These are phyloP conservation scores for Andrena fulva DNA, from an alignment of 2,888 invertebrate species.

Conservation along the genomic window DNA sequence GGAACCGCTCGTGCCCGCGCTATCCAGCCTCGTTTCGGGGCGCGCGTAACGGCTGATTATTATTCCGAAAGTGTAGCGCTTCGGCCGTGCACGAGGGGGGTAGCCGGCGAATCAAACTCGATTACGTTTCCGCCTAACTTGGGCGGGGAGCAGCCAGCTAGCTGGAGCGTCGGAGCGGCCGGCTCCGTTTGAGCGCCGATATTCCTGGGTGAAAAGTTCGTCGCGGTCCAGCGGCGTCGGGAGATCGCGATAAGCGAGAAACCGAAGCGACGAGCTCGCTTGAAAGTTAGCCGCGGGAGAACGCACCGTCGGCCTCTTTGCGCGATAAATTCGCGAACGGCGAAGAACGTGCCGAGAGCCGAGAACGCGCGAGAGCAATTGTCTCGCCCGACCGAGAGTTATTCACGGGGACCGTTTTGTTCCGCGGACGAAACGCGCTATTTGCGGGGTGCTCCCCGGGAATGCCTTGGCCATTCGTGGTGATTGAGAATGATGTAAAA, in stretches of 20 bases:
- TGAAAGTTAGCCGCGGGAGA: conserved; percentile 34
- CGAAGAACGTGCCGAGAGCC: neutral
- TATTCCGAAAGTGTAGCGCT: conserved; percentile 76
- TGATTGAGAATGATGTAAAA: neutral
- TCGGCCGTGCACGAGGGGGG: conserved; percentile 58
- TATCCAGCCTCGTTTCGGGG: conserved; percentile 31
- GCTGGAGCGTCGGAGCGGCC: conserved; percentile 20
- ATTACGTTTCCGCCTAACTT: conserved; percentile 72
- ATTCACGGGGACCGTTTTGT: neutral
- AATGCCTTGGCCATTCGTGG: neutral
- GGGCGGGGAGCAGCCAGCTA: conserved; percentile 40
- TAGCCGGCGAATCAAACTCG: conserved; percentile 69
- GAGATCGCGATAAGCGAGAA: conserved; percentile 53
- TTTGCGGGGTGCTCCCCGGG: neutral
- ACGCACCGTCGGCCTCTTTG: conserved; percentile 17
- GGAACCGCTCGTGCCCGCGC: conserved; percentile 3
- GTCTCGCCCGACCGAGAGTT: conserved; percentile 5
- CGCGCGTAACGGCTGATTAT: conserved; percentile 70
- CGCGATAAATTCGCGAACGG: neutral
- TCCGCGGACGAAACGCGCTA: neutral
- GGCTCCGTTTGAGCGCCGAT: conserved; percentile 13
- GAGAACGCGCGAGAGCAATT: conserved; percentile 3
- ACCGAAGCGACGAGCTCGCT: conserved; percentile 10
- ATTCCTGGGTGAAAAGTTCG: conserved; percentile 46
- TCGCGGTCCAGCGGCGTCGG: conserved; percentile 49